Evolutionary conservation across 2,113 vertebrate species (phyloP).

Genomic region (Rhea americana): DNA sequence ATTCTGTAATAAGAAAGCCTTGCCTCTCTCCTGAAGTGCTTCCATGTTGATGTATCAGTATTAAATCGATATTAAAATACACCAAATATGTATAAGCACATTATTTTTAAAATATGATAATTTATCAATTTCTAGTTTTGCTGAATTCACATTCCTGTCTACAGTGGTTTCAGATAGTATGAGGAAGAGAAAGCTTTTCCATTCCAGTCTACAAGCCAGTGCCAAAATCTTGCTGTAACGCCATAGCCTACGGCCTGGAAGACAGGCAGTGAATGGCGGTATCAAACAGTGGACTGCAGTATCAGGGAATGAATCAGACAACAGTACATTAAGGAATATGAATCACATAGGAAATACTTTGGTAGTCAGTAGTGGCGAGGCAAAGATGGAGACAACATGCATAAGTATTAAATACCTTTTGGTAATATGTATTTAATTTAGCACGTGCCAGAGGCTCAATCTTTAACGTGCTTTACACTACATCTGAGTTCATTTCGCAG

Average conservation of each 20-base stretch:
- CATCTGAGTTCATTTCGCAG: not conserved
- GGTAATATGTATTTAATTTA: rapidly evolving
- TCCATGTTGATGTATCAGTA: rapidly evolving
- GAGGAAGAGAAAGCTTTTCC: not conserved
- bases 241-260: not conserved
- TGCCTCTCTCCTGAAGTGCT: not conserved
- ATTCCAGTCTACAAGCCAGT: not conserved
- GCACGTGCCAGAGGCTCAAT: not conserved
- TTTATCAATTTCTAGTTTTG: not conserved
- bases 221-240: not conserved
- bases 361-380: not conserved
- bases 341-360: not conserved
- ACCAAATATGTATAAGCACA: rapidly evolving
- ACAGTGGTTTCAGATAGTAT: not conserved
- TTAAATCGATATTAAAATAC: rapidly evolving
- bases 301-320: rapidly evolving
- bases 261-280: rapidly evolving
- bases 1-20: not conserved
- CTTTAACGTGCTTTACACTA: rapidly evolving
- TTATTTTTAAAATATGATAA: not conserved
- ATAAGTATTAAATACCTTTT: not conserved
- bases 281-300: rapidly evolving
- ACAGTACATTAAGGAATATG: not conserved
- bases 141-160: not conserved
- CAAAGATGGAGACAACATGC: rapidly evolving